Base-by-base conservation (phyloP, 2,113 vertebrate species). In the Hippocampus barbouri region DNA sequence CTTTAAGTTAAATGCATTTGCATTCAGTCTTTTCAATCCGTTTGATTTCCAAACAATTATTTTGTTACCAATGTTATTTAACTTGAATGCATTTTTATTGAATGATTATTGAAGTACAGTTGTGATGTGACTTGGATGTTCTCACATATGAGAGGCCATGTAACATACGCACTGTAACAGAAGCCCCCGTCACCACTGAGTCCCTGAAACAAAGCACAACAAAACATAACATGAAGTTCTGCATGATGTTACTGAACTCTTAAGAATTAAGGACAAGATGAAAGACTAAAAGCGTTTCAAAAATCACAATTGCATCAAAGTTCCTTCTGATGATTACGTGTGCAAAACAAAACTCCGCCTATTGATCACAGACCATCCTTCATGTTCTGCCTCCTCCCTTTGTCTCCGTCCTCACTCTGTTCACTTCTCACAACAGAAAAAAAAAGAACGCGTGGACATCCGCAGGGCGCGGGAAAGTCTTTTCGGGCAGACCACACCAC, bases 341-440 rank as follows among this genome's bases (percentile, higher is more conserved):
- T 15, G 47, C 63, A 83, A 74, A 78, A 73, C 72, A 66, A 76
- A 74, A 85, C 89, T 83, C 91, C 89, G 89, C 91, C 89, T 87
- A 83, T 88, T 79, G 86, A 86, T 89, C 85, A 86, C 77, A 88
- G 83, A 85, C 84, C 84, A 78, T 89, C 88, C 88, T 89, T 85
- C 79, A 83, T 69, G n/a, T 69, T 49, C n/a, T 75, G 81, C 85
- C 83, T 88, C 89, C 34, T 34, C 27, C 25, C 20, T 56, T 56
- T 23, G 53, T 56, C 53, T 56, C 21, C 21, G 21, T 56, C 21
- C 53, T 56, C 53, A 23, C 21, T 56, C 21, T 56, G 18, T 53
- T 61, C 59, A 61, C 27, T 16, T 18, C 15, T 18, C 15, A 15
- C 59, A 12, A 3, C 27, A 27, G n/a, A n/a, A n/a, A 61, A n/a